Evolutionary conservation across 2,113 vertebrate species (phyloP), one percentile per base, ranked within the genome.

Genomic region (Turdus rufiventris): DNA sequence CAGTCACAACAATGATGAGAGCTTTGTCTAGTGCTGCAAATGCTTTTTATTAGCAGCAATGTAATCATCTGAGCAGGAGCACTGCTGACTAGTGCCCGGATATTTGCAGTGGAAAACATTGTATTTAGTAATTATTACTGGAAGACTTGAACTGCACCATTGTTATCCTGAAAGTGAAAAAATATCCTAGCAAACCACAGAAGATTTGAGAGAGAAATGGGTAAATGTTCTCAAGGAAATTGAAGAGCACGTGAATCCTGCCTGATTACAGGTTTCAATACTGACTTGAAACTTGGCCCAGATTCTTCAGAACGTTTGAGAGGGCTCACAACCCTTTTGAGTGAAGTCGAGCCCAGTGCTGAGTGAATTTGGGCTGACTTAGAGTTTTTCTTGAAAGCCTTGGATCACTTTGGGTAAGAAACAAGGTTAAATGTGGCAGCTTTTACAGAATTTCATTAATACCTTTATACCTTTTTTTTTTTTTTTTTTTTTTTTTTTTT

Each of bases 201-300:
- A 50, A 84, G 87, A 85, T 19, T 48, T 48, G 36, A 81, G 43
- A 40, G 48, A 89, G 53, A 85, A 21, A 18, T 78, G 80, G 28
- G 40, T 71, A 93, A 91, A 57, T n/a, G 48, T 88, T 91, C 92
- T 92, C 43, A 93, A 87, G 86, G 73, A 93, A 95, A 92, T 18
- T 78, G 65, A 85, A 76, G 80, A 89, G 57, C 68, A 89, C 2
- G 2, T 89, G 94, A 96, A 91, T 65, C 17, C 40, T 78, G 76
- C 48, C 28, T 87, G 84, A 94, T 95, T 89, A 54, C 70, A 71
- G 80, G 84, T 85, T 96, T 94, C 89, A 91, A 57, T 91, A 87
- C 20, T 0, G 11, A 68, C 81, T 93, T 94, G 94, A 97, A 95
- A 94, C 53, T 75, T 31, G 2, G 78, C 90, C 79, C 93, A 96